These are phyloP conservation scores for Caenorhabditis tropicalis DNA, from an alignment of 1,140 invertebrate species.

Conservation along the genomic window DNA sequence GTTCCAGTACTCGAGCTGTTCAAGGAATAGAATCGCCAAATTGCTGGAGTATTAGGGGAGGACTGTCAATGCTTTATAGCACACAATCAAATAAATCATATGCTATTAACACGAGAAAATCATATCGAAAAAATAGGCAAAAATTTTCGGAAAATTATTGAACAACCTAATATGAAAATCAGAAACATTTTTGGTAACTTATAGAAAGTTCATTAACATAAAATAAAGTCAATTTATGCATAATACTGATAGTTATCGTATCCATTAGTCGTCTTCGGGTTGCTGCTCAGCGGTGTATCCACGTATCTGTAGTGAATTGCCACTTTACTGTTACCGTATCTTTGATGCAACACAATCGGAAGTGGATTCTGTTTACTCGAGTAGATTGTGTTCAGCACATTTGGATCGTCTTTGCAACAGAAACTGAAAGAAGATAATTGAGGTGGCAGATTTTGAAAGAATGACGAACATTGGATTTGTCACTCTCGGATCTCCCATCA, in stretches of 20 bases:
- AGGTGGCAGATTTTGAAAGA: too few relatives aligned
- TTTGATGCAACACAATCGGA: not conserved
- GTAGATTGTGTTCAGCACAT: not conserved
- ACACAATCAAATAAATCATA: too few relatives aligned
- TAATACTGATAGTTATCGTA: slow-evolving; percentile 32
- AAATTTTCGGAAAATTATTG: too few relatives aligned
- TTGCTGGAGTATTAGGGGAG: too few relatives aligned
- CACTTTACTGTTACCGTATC: not conserved
- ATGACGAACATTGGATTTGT: not conserved
- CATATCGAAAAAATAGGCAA: too few relatives aligned
- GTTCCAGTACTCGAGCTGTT: too few relatives aligned
- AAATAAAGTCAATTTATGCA: not conserved
- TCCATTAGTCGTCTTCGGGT: not conserved
- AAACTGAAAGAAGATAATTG: not conserved
- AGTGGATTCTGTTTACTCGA: not conserved
- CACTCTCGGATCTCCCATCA: slow-evolving; percentile 20
- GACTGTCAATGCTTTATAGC: too few relatives aligned
- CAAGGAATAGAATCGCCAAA: too few relatives aligned
- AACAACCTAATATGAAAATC: too few relatives aligned
- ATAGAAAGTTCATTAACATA: not conserved
- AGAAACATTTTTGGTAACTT: not conserved
- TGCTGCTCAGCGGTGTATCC: not conserved
- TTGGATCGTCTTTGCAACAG: not conserved
- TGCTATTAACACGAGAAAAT: too few relatives aligned
- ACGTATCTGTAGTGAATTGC: slow-evolving; percentile 10